phyloP scores from a whole-genome alignment of 2,888 invertebrate genomes.

The Andrena bucephala region DNA sequence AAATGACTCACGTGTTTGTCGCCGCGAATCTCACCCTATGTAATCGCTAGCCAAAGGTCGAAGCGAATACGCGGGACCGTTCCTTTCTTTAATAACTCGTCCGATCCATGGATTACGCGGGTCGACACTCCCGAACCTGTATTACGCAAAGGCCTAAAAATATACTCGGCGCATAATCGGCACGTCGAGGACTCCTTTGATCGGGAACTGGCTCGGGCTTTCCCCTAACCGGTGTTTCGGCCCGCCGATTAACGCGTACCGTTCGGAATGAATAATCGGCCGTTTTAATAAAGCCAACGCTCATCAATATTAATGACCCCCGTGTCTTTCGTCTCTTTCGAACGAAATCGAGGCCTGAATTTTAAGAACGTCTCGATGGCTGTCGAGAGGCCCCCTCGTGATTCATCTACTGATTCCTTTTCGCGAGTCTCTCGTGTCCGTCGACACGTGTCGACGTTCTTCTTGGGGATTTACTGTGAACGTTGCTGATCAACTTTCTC shows the following conservation, averaged over 20 bases:
- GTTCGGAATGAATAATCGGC: slow-evolving; percentile 52
- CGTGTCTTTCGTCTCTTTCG: slow-evolving; percentile 22
- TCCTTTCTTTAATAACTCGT: neutral
- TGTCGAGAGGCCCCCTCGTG: slow-evolving; percentile 10
- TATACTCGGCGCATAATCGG: slow-evolving; percentile 46
- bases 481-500: neutral
- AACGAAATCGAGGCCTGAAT: slow-evolving; percentile 33
- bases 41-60: neutral
- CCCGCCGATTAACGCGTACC: slow-evolving; percentile 49
- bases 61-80: neutral
- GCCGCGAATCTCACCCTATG: neutral
- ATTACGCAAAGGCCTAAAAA: slow-evolving; percentile 45
- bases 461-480: neutral
- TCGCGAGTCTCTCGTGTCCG: slow-evolving; percentile 1
- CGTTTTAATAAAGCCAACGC: slow-evolving; percentile 34
- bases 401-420: neutral
- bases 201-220: slow-evolving; percentile 1
- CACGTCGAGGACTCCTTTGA: slow-evolving; percentile 20
- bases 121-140: neutral
- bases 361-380: slow-evolving; percentile 39
- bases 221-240: slow-evolving; percentile 25
- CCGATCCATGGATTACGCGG: slow-evolving; percentile 1
- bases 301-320: slow-evolving; percentile 59
- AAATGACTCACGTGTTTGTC: neutral
- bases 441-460: neutral